Base-by-base conservation (phyloP, 2,113 vertebrate genomes). In the Anolis carolinensis region DNA sequence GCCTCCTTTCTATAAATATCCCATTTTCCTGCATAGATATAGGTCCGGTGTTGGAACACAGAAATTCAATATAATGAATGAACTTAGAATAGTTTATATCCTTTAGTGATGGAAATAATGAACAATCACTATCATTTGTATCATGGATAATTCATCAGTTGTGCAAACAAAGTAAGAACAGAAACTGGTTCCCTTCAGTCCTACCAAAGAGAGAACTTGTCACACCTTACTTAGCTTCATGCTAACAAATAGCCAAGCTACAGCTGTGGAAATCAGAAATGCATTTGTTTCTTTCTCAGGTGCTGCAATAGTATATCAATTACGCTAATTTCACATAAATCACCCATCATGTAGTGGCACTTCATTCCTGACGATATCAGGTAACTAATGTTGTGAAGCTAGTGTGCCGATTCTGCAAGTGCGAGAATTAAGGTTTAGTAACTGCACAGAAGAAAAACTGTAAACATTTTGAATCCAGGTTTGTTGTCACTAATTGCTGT, bases 221-320 rank as follows among this genome's bases (percentile, higher is more conserved):
- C 90, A 92, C 88, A 93, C 89, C 86, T 86, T 94, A 92, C 81
- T 78, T 91, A 63, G 84, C 93, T 91, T 93, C 93, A 92, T 91
- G 88, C 92, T 95, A 91, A 92, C 93, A 94, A 94, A 95, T 90
- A 92, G 92, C 91, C 88, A 92, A 84, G 68, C 93, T 95, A 89
- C 95, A 96, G 95, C 96, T 96, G 95, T 92, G 85, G 82, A 93
- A 92, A 94, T 95, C 95, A 95, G 94, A 95, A 96, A 95, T 96
- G 88, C 95, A 94, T 96, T 95, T 96, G 94, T 82, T 95, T 96
- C 92, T 90, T 81, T 93, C 89, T 90, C 90, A 89, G 91, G 88
- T 95, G 91, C 59, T 95, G 90, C 93, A 95, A 93, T 94, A 93
- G 89, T 92, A 90, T 94, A 93, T 96, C 94, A 90, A 89, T 95